Conservation (phyloP, 2,797 vertebrate species). For the Neopelma chrysocephalum region DNA sequence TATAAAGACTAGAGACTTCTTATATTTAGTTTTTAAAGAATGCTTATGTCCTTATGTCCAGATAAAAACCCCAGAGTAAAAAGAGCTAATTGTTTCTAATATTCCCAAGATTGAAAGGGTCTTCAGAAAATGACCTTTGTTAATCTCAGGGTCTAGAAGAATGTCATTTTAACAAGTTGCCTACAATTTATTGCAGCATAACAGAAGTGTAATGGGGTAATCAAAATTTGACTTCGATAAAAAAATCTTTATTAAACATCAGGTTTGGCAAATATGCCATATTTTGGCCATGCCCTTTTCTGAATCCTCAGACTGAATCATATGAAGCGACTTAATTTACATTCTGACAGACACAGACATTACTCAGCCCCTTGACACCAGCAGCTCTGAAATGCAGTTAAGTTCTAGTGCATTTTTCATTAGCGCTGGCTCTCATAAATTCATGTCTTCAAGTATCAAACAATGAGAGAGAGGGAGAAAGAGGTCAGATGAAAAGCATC, state of each 20-base stretch:
- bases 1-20: not conserved
- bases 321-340: not conserved
- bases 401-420: constrained; percentile 59
- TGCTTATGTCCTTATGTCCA: not conserved
- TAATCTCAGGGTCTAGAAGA: not conserved
- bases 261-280: not conserved
- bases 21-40: not conserved
- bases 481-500: constrained; percentile 5
- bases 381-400: constrained; percentile 32
- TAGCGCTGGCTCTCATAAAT: not conserved
- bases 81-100: not conserved
- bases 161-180: not conserved
- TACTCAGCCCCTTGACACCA: constrained; percentile 41
- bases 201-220: not conserved
- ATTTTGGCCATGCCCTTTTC: not conserved
- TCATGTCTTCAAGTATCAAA: not conserved
- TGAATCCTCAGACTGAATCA: constrained; percentile 1
- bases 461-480: not conserved
- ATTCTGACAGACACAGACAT: constrained; percentile 7
- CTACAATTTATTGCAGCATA: not conserved
- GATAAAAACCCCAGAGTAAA: not conserved
- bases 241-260: not conserved
- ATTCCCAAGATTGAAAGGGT: not conserved
- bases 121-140: not conserved
- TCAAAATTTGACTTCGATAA: not conserved